A percentile compares a stretch with the other conserved stretches of the same genome.
Evolutionary conservation across 2,888 invertebrate species (phyloP).

Genomic region (Myopa testacea): DNA sequence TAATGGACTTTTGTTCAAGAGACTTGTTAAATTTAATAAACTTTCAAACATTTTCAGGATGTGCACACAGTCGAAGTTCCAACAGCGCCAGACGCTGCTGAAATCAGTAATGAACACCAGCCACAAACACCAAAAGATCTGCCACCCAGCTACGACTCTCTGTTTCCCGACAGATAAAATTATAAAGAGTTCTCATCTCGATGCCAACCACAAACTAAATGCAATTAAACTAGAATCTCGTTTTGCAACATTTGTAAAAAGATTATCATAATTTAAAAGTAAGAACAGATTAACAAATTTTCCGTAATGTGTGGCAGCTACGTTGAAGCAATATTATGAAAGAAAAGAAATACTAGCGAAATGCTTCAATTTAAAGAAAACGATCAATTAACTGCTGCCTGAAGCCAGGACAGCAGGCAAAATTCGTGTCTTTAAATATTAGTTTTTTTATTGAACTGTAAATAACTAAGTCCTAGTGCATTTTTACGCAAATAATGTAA

Average conservation of each 20-base stretch:
- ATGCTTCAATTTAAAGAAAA: neutral
- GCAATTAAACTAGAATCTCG: slow-evolving; percentile 43
- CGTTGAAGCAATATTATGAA: slow-evolving; percentile 1
- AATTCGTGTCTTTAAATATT: neutral
- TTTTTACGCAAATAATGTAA: too few relatives aligned
- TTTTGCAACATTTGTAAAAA: slow-evolving; percentile 22
- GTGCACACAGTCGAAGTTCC: slow-evolving; percentile 62
- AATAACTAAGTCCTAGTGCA: neutral
- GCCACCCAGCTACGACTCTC: slow-evolving; percentile 66
- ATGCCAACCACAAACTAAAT: neutral
- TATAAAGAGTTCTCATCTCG: slow-evolving; percentile 26
- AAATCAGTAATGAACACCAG: slow-evolving; percentile 51
- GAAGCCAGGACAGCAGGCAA: neutral
- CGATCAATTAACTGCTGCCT: neutral
- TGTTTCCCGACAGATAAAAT: slow-evolving; percentile 66
- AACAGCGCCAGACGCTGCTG: slow-evolving; percentile 50
- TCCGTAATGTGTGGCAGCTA: slow-evolving; percentile 54
- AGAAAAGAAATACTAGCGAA: neutral
- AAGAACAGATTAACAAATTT: slow-evolving; percentile 28
- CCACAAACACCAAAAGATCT: slow-evolving; percentile 64
- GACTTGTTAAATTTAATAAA: neutral
- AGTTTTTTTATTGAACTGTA: neutral
- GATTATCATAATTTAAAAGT: slow-evolving; percentile 21
- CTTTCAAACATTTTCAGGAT: slow-evolving; percentile 50
- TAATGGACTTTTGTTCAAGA: neutral